Percentiles rank a stretch among this genome's conserved stretches.
Evolutionary conservation across 2,888 invertebrate genomes (phyloP).

Genomic region (Orchesella flavescens): DNA sequence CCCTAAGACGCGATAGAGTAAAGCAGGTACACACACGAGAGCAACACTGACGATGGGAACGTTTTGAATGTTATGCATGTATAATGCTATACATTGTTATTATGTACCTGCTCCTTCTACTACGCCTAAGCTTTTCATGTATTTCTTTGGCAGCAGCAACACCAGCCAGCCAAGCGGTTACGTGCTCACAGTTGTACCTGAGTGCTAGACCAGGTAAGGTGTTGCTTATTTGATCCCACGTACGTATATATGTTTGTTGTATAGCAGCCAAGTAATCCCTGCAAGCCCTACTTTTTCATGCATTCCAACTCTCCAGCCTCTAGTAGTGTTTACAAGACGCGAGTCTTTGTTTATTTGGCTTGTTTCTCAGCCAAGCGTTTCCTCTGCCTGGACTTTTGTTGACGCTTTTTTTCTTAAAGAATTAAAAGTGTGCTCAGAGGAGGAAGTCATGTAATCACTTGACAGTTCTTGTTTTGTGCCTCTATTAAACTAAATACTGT

Average conservation of each 20-base stretch:
- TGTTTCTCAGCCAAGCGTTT: neutral
- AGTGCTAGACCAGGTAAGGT: conserved; percentile 66
- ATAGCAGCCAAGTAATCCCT: neutral
- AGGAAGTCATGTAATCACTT: too few species aligned
- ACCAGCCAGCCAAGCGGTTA: conserved; percentile 11
- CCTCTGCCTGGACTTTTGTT: neutral
- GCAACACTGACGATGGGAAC: neutral
- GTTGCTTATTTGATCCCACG: conserved; percentile 26
- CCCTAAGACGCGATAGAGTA: neutral
- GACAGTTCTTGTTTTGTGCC: too few species aligned
- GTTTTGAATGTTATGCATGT: neutral
- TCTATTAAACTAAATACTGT: too few species aligned
- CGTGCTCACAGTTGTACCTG: conserved; percentile 66
- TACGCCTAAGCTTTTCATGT: too few species aligned
- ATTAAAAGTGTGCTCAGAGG: too few species aligned
- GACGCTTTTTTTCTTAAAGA: neutral
- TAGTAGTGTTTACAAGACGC: neutral
- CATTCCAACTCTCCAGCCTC: conserved; percentile 1
- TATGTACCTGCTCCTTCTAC: neutral
- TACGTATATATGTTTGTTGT: conserved; percentile 2
- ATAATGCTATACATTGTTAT: neutral
- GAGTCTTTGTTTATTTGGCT: neutral
- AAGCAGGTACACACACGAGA: neutral
- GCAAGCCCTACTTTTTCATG: conserved; percentile 11
- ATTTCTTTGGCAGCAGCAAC: conserved; percentile 7